A percentile compares a stretch with the other conserved stretches of the same genome.
Conservation (phyloP, 2,113 vertebrate genomes). For the Rafetus swinhoei region DNA sequence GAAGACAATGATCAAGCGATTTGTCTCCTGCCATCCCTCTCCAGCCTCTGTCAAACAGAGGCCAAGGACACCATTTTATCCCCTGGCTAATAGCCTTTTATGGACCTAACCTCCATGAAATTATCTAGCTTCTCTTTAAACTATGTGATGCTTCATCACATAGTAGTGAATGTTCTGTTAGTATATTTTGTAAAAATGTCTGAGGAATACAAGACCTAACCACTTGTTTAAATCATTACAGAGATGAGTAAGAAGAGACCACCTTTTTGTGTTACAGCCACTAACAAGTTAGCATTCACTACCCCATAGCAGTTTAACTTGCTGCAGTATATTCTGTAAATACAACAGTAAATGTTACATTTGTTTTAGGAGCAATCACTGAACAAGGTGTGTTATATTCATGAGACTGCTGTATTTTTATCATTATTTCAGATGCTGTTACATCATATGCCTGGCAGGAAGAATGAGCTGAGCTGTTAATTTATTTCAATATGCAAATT, state of each 20-base stretch:
- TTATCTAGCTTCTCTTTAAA: too few relatives aligned
- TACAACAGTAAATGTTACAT: background rate
- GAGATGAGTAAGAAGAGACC: background rate
- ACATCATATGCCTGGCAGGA: background rate
- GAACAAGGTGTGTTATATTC: background rate
- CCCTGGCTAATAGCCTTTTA: too few relatives aligned
- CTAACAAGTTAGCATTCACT: background rate
- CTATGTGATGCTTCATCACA: background rate
- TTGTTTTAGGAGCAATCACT: background rate
- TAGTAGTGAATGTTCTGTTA: background rate
- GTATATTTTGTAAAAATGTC: background rate
- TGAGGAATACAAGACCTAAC: background rate
- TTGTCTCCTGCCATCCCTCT: too few relatives aligned
- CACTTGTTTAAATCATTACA: background rate
- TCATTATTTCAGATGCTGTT: background rate
- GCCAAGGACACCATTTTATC: too few relatives aligned
- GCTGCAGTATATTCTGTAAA: background rate
- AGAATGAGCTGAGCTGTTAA: constrained; percentile 31
- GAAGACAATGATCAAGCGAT: too few relatives aligned
- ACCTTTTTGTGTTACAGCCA: background rate
- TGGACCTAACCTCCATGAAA: too few relatives aligned
- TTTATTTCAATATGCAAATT: constrained; percentile 43
- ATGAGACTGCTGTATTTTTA: background rate
- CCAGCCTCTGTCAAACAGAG: too few relatives aligned
- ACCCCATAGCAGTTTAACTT: background rate